phyloP scores from a whole-genome alignment of 2,113 vertebrate genomes.

The Hucho hucho region DNA sequence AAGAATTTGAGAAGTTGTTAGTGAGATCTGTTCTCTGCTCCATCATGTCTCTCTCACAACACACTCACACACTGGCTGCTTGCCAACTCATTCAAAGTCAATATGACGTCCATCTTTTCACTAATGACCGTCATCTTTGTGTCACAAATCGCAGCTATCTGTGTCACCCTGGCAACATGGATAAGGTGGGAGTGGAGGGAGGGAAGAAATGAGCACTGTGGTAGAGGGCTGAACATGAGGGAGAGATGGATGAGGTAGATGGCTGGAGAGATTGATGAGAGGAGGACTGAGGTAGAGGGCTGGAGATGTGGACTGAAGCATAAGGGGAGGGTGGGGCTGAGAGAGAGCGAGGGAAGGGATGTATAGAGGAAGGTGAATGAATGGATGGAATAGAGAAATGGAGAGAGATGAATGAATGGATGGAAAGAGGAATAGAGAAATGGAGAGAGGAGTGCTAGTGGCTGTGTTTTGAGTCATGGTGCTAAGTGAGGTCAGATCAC shows the following conservation, averaged over 20 bases:
- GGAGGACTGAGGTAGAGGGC: neutral
- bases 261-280: neutral
- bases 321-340: neutral
- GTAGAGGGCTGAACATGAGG: neutral
- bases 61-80: neutral
- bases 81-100: neutral
- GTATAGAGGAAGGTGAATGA: neutral
- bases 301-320: neutral
- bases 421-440: neutral
- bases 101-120: neutral
- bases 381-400: neutral
- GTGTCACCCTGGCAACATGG: neutral
- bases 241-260: neutral
- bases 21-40: too few relatives aligned
- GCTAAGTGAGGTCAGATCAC: slow-evolving; percentile 20
- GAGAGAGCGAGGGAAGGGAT: neutral
- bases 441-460: neutral
- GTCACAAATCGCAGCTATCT: slow-evolving; percentile 17
- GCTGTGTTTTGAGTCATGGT: slow-evolving; percentile 37
- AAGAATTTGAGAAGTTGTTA: too few relatives aligned
- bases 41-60: neutral
- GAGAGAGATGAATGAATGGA: neutral
- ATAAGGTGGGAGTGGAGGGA: neutral
- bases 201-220: neutral
- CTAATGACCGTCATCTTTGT: slow-evolving; percentile 5